phyloP scores from a whole-genome alignment of 1,140 invertebrate species.

The Amphibalanus amphitrite region DNA sequence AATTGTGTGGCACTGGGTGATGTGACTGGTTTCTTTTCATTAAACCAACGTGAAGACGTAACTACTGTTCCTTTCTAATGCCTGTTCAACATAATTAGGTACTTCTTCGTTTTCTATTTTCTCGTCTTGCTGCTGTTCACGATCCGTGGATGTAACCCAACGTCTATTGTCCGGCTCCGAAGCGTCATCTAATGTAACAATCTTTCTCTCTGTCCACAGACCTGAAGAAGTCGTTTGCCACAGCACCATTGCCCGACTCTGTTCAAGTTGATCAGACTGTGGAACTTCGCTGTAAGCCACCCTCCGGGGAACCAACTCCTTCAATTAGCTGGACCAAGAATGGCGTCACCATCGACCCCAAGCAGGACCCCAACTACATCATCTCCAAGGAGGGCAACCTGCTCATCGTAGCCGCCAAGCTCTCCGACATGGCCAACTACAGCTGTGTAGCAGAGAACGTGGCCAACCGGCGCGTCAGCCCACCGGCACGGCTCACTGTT shows the following conservation, averaged over 20 bases:
- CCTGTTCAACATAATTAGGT: too few species aligned
- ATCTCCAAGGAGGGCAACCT: slow-evolving; percentile 74
- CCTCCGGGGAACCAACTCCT: slow-evolving; percentile 64
- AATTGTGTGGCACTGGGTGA: too few species aligned
- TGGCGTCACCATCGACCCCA: slow-evolving; percentile 42
- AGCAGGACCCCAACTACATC: slow-evolving; percentile 31
- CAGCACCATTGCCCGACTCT: slow-evolving; percentile 55
- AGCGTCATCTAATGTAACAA: too few species aligned
- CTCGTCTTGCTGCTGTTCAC: too few species aligned
- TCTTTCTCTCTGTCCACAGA: slow-evolving; percentile 40
- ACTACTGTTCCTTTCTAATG: too few species aligned
- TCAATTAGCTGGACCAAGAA: slow-evolving; percentile 66
- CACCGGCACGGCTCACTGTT: slow-evolving; percentile 73
- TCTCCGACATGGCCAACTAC: slow-evolving; percentile 84
- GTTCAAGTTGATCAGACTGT: slow-evolving; percentile 68
- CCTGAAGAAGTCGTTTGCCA: slow-evolving; percentile 63
- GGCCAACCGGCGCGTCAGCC: slow-evolving; percentile 65
- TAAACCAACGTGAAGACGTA: too few species aligned
- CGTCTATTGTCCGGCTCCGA: too few species aligned
- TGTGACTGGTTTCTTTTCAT: too few species aligned
- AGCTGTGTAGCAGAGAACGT: slow-evolving; percentile 91
- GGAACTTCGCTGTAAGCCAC: slow-evolving; percentile 74
- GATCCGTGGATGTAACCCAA: too few species aligned
- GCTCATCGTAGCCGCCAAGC: slow-evolving; percentile 67
- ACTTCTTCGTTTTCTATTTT: too few species aligned